Conservation (phyloP, 2,113 vertebrate species). For the Regulus satrapa region DNA sequence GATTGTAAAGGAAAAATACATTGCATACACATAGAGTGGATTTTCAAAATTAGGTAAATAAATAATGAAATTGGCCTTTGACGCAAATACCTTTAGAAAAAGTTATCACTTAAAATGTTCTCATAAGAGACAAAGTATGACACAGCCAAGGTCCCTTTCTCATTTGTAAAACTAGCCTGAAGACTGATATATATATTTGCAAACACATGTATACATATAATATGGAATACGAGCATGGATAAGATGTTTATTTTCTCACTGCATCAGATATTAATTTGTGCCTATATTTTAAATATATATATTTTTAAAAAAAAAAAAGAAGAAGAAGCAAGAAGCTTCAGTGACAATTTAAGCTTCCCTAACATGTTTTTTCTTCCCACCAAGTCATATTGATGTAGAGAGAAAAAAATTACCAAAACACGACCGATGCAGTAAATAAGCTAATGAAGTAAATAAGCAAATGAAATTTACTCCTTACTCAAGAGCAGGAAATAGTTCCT, state of each 20-base stretch:
- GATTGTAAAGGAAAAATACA: background rate
- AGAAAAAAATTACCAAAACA: background rate
- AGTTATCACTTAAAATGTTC: background rate
- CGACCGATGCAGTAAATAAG: background rate
- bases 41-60: background rate
- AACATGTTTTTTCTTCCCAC: background rate
- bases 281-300: too few species aligned
- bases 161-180: background rate
- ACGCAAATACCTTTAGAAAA: background rate
- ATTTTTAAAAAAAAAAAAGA: rapidly evolving
- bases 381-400: background rate
- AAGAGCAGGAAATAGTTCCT: constrained; percentile 13
- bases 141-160: background rate
- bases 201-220: background rate
- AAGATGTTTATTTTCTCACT: background rate
- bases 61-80: background rate
- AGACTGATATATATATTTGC: background rate
- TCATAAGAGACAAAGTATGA: background rate
- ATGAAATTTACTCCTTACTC: background rate
- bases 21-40: rapidly evolving
- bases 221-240: background rate
- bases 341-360: background rate
- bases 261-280: background rate
- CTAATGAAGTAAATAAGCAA: background rate
- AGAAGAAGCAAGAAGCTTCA: background rate